These are phyloP conservation scores for Lepilemur ruficaudatus DNA, from an alignment of 2,797 vertebrate species.

Conservation along the genomic window DNA sequence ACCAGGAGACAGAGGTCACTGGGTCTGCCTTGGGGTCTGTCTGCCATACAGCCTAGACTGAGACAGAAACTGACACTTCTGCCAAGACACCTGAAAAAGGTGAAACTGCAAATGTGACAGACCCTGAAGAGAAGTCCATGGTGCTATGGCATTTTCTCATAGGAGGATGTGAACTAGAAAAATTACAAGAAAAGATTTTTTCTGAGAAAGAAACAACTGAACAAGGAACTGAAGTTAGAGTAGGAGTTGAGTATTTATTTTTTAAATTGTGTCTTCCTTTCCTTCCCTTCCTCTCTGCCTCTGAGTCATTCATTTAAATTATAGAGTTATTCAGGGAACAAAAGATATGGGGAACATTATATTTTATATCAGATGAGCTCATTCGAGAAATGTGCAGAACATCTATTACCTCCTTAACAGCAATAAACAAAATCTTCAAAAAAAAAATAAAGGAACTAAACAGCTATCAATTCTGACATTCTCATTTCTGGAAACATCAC, in stretches of 20 bases:
- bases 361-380: slow-evolving; percentile 40
- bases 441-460: background rate
- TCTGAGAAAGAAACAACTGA: background rate
- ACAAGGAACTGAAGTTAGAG: background rate
- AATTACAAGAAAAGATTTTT: background rate
- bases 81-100: background rate
- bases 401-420: background rate
- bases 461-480: background rate
- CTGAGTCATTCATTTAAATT: slow-evolving; percentile 48
- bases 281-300: background rate
- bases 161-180: background rate
- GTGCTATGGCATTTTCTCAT: background rate
- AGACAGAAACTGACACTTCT: background rate
- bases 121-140: background rate
- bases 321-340: slow-evolving; percentile 46
- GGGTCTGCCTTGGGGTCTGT: background rate
- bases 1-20: background rate
- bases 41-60: background rate
- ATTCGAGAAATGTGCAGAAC: background rate
- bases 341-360: slow-evolving; percentile 3
- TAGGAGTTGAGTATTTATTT: background rate
- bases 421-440: slow-evolving; percentile 16
- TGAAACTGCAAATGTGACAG: background rate
- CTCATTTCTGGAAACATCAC: background rate
- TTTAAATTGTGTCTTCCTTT: slow-evolving; percentile 13